Conservation (phyloP, 2,797 vertebrate genomes). For the Ctenopoma multispine region DNA sequence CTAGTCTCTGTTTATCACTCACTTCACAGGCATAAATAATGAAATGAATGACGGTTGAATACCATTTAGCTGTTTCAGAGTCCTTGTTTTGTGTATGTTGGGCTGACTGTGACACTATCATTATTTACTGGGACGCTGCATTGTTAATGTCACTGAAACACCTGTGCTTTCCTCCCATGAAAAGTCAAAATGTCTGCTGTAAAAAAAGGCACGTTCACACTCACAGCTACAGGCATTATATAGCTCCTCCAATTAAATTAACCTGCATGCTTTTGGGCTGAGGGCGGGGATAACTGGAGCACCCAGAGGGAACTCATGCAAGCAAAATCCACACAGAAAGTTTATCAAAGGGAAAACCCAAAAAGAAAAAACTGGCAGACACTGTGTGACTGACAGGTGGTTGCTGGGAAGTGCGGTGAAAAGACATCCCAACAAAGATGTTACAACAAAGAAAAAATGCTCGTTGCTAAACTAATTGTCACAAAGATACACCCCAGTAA, state of each 20-base stretch:
- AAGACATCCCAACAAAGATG: constrained; percentile 39
- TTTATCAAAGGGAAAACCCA: constrained; percentile 48
- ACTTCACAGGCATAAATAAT: no score
- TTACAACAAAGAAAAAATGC: constrained; percentile 24
- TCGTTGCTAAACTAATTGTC: constrained; percentile 24
- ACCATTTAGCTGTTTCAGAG: background rate
- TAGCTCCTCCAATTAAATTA: constrained; percentile 36
- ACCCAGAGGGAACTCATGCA: constrained; percentile 26
- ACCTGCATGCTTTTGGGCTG: constrained; percentile 25
- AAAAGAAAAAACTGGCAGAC: constrained; percentile 17
- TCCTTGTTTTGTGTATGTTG: background rate
- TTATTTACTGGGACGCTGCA: background rate
- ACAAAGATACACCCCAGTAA: constrained; percentile 28
- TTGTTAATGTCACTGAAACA: constrained; percentile 18
- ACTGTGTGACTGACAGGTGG: constrained; percentile 50
- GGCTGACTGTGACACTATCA: background rate
- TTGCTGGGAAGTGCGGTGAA: constrained; percentile 33
- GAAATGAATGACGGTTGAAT: no score
- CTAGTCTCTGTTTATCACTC: background rate
- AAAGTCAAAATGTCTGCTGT: constrained; percentile 21
- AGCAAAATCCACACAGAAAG: constrained; percentile 43
- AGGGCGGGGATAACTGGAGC: constrained; percentile 14
- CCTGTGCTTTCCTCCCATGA: constrained; percentile 8
- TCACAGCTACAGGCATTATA: constrained; percentile 18
- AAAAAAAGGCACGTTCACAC: constrained; percentile 2